Conservation (phyloP, 2,797 vertebrate genomes). For the Neosilurus mollespiculum region DNA sequence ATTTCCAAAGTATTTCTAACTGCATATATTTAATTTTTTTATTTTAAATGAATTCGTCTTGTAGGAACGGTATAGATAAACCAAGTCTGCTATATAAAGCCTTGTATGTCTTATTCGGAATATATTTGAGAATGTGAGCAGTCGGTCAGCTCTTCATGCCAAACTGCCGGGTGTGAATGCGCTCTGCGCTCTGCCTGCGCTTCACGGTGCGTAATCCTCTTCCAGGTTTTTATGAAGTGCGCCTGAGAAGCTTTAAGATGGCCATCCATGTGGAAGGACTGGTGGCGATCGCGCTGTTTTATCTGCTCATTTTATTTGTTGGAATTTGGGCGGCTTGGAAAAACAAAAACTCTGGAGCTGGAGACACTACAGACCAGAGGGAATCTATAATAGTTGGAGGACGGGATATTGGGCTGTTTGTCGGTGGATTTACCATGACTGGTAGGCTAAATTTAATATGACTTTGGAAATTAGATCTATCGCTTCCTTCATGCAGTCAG, state of each 20-base stretch:
- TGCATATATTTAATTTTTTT: background rate
- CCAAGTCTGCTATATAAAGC: background rate
- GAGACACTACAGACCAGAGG: constrained; percentile 76
- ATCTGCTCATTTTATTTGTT: constrained; percentile 88
- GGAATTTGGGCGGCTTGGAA: constrained; percentile 99
- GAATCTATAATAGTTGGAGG: constrained; percentile 96
- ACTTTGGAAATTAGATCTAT: background rate
- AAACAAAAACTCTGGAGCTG: constrained; percentile 84
- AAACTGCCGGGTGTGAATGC: background rate
- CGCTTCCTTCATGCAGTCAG: background rate
- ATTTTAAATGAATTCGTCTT: background rate
- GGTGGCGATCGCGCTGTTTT: constrained; percentile 91
- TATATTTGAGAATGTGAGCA: background rate
- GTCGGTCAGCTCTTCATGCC: background rate
- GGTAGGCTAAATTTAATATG: constrained; percentile 68
- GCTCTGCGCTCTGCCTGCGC: background rate
- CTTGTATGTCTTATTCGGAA: background rate
- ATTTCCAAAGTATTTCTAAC: background rate
- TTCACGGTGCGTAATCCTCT: background rate
- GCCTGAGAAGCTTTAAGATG: constrained; percentile 70
- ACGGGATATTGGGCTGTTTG: constrained; percentile 92
- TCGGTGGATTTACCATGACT: constrained; percentile 97
- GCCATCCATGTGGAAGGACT: constrained; percentile 89
- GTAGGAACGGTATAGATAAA: background rate
- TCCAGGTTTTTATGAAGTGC: background rate